Evolutionary conservation across 2,888 invertebrate species (phyloP).

Genomic region (Parnassius apollo): DNA sequence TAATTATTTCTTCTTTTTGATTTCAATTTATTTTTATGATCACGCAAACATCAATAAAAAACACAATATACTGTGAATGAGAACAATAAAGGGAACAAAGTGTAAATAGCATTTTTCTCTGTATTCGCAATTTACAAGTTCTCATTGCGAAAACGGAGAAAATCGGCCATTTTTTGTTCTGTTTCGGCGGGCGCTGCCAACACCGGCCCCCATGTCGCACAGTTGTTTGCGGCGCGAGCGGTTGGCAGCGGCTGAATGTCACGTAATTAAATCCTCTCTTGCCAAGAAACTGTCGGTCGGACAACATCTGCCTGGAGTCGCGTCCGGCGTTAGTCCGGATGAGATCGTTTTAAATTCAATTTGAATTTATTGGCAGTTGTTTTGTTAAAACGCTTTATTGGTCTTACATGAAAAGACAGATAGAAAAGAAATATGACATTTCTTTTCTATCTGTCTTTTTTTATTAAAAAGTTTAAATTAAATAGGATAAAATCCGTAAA

Average conservation of each 20-base stretch:
- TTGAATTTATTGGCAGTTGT: background rate
- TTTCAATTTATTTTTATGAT: no score
- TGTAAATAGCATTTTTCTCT: no score
- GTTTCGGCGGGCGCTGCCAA: conserved; percentile 37
- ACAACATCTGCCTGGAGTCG: conserved; percentile 3
- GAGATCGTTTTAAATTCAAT: background rate
- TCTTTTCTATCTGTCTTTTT: no score
- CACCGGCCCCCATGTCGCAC: conserved; percentile 28
- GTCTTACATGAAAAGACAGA: no score
- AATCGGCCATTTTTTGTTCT: conserved; percentile 36
- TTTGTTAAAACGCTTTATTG: no score
- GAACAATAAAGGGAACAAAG: no score
- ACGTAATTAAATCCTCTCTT: conserved; percentile 40
- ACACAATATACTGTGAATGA: no score
- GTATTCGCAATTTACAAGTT: conserved; percentile 40
- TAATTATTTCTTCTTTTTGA: no score
- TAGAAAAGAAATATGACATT: no score
- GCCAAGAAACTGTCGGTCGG: conserved; percentile 39
- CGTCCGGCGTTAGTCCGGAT: background rate
- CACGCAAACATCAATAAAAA: no score
- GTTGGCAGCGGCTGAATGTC: conserved; percentile 14
- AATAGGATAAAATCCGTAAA: no score
- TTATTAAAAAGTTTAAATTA: no score
- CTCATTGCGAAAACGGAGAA: conserved; percentile 42
- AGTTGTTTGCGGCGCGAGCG: conserved; percentile 32